phyloP scores from a whole-genome alignment of 2,797 vertebrate genomes.

The Scleropages formosus region DNA sequence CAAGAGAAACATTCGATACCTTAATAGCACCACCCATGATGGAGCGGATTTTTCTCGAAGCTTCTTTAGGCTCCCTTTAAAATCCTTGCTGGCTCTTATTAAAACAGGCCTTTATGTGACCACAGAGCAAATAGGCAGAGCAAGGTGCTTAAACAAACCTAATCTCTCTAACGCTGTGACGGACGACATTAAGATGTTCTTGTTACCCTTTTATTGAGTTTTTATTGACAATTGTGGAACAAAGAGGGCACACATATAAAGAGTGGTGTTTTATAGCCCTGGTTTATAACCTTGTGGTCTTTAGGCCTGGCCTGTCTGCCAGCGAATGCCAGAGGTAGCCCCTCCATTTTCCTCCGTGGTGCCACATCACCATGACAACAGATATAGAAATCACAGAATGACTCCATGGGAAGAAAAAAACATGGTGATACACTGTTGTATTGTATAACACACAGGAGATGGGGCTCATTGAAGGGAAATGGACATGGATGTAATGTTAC shows the following conservation, averaged over 20 bases:
- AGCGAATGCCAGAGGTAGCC: constrained; percentile 88
- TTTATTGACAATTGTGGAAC: constrained; percentile 85
- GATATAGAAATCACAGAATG: constrained; percentile 99
- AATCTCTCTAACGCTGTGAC: constrained; percentile 85
- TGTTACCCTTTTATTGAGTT: constrained; percentile 81
- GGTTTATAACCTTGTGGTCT: constrained; percentile 80
- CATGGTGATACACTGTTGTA: constrained; percentile 90
- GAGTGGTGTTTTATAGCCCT: constrained; percentile 78
- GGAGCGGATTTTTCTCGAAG: constrained; percentile 73
- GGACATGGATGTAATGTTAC: constrained; percentile 90
- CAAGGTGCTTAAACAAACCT: constrained; percentile 86
- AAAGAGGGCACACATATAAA: constrained; percentile 79
- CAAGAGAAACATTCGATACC: constrained; percentile 49
- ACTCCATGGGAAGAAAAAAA: constrained; percentile 89
- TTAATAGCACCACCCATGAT: constrained; percentile 68
- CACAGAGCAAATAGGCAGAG: constrained; percentile 77
- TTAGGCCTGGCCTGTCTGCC: constrained; percentile 78
- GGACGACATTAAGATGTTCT: constrained; percentile 88
- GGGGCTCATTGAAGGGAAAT: constrained; percentile 81
- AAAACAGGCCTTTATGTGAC: constrained; percentile 70
- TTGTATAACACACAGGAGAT: constrained; percentile 89
- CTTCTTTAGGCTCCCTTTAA: constrained; percentile 60
- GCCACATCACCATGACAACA: constrained; percentile 95
- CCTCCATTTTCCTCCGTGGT: constrained; percentile 87
- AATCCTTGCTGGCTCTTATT: constrained; percentile 71